phyloP scores from a whole-genome alignment of 2,888 invertebrate species.

The Caenorhabditis macrosperma region DNA sequence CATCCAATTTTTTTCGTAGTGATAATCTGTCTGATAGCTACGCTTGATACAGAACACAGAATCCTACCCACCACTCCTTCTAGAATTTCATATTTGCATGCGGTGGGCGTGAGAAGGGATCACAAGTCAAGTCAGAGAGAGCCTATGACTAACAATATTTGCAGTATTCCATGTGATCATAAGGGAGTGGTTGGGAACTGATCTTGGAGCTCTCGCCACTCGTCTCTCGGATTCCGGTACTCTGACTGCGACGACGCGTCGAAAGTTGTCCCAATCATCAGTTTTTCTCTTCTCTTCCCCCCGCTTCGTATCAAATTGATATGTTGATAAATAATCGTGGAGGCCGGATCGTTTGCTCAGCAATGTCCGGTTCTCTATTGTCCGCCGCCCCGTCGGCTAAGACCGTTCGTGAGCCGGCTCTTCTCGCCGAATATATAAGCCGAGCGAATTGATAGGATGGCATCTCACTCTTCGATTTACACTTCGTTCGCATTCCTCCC shows the following conservation, averaged over 20 bases:
- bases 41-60: too few relatives aligned
- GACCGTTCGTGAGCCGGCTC: conserved; percentile 64
- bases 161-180: neutral
- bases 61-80: too few relatives aligned
- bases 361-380: conserved; percentile 61
- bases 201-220: neutral
- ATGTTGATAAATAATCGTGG: conserved; percentile 59
- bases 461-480: conserved; percentile 33
- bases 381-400: conserved; percentile 20
- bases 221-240: conserved; percentile 1
- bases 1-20: too few relatives aligned
- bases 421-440: conserved; percentile 61
- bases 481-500: conserved; percentile 1
- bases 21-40: too few relatives aligned
- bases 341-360: conserved; percentile 54
- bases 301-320: conserved; percentile 36
- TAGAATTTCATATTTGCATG: too few relatives aligned
- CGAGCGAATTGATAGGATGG: conserved; percentile 25
- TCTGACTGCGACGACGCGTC: neutral
- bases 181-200: neutral
- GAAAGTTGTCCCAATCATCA: conserved; percentile 47
- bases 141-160: conserved; percentile 3
- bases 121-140: neutral
- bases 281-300: conserved; percentile 30
- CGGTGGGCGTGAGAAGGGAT: neutral